Evolutionary conservation across 1,140 invertebrate species (phyloP), one percentile per base, ranked within the genome.

Genomic region (Hyles vespertilio): DNA sequence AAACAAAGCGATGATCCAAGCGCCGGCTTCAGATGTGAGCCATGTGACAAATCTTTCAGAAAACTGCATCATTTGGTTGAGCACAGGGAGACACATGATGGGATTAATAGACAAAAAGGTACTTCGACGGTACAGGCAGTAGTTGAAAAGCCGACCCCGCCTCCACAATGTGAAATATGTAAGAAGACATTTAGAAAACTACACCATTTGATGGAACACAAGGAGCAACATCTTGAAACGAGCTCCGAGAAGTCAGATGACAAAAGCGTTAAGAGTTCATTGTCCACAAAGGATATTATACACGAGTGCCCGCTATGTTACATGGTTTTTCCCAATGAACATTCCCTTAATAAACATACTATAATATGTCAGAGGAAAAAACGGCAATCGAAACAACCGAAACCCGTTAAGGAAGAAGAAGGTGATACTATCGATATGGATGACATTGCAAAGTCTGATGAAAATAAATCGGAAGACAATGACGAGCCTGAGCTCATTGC

Each of bases 311-410:
- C 88, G 4, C 76, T 87, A 32, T 90, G 89, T 60, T 90, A 90
- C 59, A 90, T 89, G 88, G 89, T 90, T 0, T 90, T 90, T 61
- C 89, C 89, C 5, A 90, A 90, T 70, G 87, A 89, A 57, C 88
- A 89, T 68, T 89, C 89, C 7, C 67, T 90, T 7, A 89, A 78
- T 52, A 90, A 89, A 61, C 89, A 90, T 53, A 75, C 74, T 11
- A 61, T 80, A 10, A 81, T 81, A 63, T 90, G 89, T 65, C 73
- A 78, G 56, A 73, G 76, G 58, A 90, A 89, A 67, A 90, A 89
- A 66, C 82, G 73, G 44, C 83, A 86, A 61, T 74, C 81, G 0
- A 89, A 86, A 56, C 69, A 77, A 34, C 53, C 33, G 59, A 76
- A 48, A 62, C 51, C 33, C 1, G 10, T 59, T 50, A 61, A 55